phyloP scores from a whole-genome alignment of 30 jellyfish, hydroid and myxozoan species.

The Chironex yamaguchii region DNA sequence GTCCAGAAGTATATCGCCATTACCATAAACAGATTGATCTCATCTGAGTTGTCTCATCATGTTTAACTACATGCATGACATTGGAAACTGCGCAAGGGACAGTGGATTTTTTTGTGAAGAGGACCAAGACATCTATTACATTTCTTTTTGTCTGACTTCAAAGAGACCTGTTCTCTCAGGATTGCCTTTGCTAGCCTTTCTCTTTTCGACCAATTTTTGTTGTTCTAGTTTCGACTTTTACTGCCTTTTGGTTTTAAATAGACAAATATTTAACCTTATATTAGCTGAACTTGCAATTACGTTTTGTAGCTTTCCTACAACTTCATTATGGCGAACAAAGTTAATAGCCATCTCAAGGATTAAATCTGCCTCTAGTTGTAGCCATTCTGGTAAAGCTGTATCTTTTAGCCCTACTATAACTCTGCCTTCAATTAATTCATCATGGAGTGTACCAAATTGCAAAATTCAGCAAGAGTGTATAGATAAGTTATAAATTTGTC shows the following conservation, averaged over 20 bases:
- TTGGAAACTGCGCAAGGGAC: conserved; percentile 29
- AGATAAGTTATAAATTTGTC: conserved; percentile 42
- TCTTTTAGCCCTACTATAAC: conserved; percentile 56
- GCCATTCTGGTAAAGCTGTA: conserved; percentile 24
- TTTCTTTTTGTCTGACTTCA: too few species aligned
- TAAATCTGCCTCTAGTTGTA: conserved; percentile 42
- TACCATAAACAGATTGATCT: too few species aligned
- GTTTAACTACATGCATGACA: conserved; percentile 12
- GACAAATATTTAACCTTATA: too few species aligned
- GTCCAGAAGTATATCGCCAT: too few species aligned
- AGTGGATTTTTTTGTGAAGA: conserved; percentile 18
- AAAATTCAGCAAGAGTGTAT: conserved; percentile 28
- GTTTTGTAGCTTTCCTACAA: conserved; percentile 37
- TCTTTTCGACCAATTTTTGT: too few species aligned
- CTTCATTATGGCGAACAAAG: conserved; percentile 31
- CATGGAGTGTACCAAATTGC: conserved; percentile 25
- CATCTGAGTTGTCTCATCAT: too few species aligned
- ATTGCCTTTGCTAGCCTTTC: too few species aligned
- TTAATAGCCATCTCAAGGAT: conserved; percentile 38
- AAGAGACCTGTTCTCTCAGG: too few species aligned
- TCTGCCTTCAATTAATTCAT: conserved; percentile 41
- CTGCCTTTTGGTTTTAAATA: too few species aligned
- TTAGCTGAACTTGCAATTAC: too few species aligned
- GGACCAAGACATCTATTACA: too few species aligned
- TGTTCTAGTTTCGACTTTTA: too few species aligned